Evolutionary conservation across 2,888 invertebrate species (phyloP).

Genomic region (Xestobium rufovillosum): DNA sequence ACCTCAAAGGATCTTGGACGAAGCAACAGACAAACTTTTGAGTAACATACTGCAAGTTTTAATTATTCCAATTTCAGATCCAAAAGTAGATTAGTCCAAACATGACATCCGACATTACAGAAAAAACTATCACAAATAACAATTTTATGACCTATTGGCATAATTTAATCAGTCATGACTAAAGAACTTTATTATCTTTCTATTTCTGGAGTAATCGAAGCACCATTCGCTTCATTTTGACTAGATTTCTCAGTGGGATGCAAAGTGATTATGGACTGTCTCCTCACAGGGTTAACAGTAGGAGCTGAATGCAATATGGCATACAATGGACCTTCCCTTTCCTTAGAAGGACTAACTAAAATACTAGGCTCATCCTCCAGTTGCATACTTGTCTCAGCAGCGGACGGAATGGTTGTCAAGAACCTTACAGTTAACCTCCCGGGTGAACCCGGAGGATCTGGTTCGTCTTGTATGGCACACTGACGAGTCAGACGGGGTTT

Average conservation of each 20-base stretch:
- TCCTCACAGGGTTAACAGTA: slow-evolving; percentile 29
- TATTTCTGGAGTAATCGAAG: too few species aligned
- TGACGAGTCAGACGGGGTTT: slow-evolving; percentile 76
- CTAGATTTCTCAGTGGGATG: slow-evolving; percentile 37
- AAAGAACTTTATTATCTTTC: too few species aligned
- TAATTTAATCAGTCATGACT: too few species aligned
- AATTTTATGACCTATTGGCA: too few species aligned
- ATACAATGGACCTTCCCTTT: slow-evolving; percentile 36
- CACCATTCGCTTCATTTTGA: slow-evolving; percentile 30
- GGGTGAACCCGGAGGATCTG: slow-evolving; percentile 56
- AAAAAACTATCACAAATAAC: too few species aligned
- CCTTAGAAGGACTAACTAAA: slow-evolving; percentile 37
- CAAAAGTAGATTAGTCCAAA: too few species aligned
- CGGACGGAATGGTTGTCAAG: slow-evolving; percentile 65
- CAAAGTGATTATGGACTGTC: slow-evolving; percentile 41
- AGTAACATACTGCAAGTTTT: too few species aligned
- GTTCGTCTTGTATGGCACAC: slow-evolving; percentile 68
- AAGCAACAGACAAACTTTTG: too few species aligned
- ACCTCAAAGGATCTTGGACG: too few species aligned
- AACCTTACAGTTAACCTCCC: slow-evolving; percentile 49
- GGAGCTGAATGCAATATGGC: slow-evolving; percentile 40
- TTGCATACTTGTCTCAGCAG: slow-evolving; percentile 63
- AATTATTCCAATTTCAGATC: too few species aligned
- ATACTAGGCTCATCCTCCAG: slow-evolving; percentile 53
- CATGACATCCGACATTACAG: too few species aligned